These are phyloP conservation scores for Trichomalopsis sarcophagae DNA, from an alignment of 1,140 invertebrate species.

Conservation along the genomic window DNA sequence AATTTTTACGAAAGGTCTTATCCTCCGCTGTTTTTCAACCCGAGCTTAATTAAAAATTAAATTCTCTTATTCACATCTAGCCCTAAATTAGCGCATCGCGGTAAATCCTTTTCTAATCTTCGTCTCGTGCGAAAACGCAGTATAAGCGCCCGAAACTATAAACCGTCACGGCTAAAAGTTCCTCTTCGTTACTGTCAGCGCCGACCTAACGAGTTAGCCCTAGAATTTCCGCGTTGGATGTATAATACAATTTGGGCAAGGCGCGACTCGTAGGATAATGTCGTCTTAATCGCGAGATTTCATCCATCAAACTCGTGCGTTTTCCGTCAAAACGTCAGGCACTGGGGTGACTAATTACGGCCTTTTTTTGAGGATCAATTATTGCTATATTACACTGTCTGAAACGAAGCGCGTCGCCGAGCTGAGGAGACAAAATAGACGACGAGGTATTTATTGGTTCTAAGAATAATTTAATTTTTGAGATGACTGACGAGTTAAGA, in stretches of 20 bases:
- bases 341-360: not conserved
- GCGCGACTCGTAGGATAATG: not conserved
- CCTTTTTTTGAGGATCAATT: not conserved
- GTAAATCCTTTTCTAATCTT: too few relatives aligned
- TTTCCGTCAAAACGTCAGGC: not conserved
- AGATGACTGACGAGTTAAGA: too few relatives aligned
- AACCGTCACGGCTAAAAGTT: not conserved
- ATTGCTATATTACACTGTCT: not conserved
- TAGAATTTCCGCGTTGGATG: not conserved
- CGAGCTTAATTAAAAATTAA: too few relatives aligned
- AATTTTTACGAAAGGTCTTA: too few relatives aligned
- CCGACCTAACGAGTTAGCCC: not conserved
- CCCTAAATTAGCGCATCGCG: too few relatives aligned
- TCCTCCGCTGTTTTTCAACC: too few relatives aligned
- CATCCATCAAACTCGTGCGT: conserved; percentile 7
- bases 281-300: not conserved
- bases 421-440: too few relatives aligned
- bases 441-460: too few relatives aligned
- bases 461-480: too few relatives aligned
- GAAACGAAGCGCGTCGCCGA: not conserved
- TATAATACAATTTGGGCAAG: not conserved
- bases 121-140: too few relatives aligned
- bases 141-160: too few relatives aligned
- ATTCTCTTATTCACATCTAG: too few relatives aligned
- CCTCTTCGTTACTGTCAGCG: conserved; percentile 4